Evolutionary conservation across 2,797 vertebrate genomes (phyloP), one percentile per base, ranked within the genome.

Genomic region (Chelon labrosus): DNA sequence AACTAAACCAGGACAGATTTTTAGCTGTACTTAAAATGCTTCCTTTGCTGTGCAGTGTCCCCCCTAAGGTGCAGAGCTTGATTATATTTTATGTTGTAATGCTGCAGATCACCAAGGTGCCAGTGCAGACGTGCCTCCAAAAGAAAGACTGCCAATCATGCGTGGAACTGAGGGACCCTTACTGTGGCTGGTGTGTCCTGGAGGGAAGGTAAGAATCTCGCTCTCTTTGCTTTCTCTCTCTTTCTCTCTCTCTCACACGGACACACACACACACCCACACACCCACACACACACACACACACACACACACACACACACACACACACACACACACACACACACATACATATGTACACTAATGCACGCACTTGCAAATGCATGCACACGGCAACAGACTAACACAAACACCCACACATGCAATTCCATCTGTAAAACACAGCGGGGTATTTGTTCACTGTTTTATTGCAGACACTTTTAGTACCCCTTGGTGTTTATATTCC

Each of bases 171-270:
- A 93, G 79, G 87, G 97, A 99, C 83, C 98, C 98, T 0, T 99
- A 99, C 93, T 99, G 98, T 4, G 98, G 98, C 89, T 99, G 98
- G 98, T 99, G 98, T 35, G 97, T 98, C 42, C 80, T 95, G 50
- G 96, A 98, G 91, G 97, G 96, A 94, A 97, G 96, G 97, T 98
- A 84, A 94, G 93, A 79, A 17, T 42, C 63, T 10, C 3, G 3
- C 39, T 41, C 39, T 41, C 39, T 41, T 13, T 14, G 1, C 60
- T 1, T 49, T 31, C 16, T 20, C 10, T 39, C 38, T 39, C 38
- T 39, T 4, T 39, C 38, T 9, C 44, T 47, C 44, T 46, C 42
- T 50, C 19, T 22, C 19, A 3, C 19, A 10, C n/a, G 2, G n/a
- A 39, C 27, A 31, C 35, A 52, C 12, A 55, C 27, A 47, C 44